These are phyloP conservation scores for Smutsia gigantea DNA, from an alignment of 2,797 vertebrate species.

Conservation along the genomic window DNA sequence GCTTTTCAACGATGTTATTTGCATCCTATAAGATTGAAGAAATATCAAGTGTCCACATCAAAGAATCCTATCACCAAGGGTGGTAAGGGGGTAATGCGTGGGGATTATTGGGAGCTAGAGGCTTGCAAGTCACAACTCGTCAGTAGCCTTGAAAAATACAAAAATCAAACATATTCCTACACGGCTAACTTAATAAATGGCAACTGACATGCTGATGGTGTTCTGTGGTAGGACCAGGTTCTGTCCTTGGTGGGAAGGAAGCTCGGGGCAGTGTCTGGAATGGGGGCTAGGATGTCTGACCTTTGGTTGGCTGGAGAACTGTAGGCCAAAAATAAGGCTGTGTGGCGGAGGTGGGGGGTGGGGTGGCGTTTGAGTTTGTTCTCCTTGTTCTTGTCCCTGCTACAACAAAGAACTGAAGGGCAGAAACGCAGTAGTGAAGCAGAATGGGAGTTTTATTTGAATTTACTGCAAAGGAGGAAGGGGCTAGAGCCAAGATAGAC, in stretches of 20 bases:
- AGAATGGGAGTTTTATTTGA: too few species aligned
- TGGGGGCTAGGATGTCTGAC: rapidly evolving
- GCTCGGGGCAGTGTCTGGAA: background rate
- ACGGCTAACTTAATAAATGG: too few species aligned
- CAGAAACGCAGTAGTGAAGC: too few species aligned
- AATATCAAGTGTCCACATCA: background rate
- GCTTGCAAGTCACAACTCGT: background rate
- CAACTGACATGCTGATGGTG: background rate
- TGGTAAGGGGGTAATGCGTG: background rate
- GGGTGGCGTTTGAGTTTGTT: too few species aligned
- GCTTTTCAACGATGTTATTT: background rate
- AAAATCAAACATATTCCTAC: background rate
- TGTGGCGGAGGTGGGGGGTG: too few species aligned
- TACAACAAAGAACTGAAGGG: too few species aligned
- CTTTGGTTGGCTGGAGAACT: background rate
- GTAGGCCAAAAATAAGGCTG: background rate
- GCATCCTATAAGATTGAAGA: background rate
- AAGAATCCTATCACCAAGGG: background rate
- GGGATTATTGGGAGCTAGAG: background rate
- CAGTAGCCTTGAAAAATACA: background rate
- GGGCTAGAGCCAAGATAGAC: too few species aligned
- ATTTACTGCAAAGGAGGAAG: too few species aligned
- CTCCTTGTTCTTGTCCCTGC: too few species aligned
- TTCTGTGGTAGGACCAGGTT: background rate
- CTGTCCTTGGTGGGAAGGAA: background rate